phyloP scores from a whole-genome alignment of 2,113 vertebrate species.

The Felis chaus region DNA sequence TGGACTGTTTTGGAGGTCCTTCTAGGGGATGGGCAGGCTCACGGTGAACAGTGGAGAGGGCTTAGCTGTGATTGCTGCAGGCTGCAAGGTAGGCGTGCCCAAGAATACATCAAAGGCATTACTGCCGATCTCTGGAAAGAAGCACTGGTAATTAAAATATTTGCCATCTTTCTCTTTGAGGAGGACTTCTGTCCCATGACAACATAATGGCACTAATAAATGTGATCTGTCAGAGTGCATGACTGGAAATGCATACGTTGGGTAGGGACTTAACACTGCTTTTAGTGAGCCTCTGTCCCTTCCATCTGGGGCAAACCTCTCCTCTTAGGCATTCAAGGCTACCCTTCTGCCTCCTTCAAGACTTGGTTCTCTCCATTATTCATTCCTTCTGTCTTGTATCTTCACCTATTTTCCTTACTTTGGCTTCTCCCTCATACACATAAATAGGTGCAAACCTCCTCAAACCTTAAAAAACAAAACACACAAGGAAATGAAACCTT shows the following conservation, averaged over 20 bases:
- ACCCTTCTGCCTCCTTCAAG: not conserved
- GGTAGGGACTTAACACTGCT: not conserved
- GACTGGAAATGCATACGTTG: not conserved
- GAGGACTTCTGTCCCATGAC: slow-evolving; percentile 18
- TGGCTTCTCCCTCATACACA: not conserved
- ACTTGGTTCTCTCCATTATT: not conserved
- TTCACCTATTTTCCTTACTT: not conserved
- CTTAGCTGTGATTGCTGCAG: not conserved
- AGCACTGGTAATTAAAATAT: slow-evolving; percentile 6
- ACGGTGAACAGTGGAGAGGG: not conserved
- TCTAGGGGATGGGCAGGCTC: not conserved
- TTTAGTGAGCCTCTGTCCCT: not conserved
- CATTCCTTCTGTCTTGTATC: not conserved
- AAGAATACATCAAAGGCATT: not conserved
- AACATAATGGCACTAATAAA: not conserved
- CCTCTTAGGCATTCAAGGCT: not conserved
- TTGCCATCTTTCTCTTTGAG: slow-evolving; percentile 25
- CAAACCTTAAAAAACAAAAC: not conserved
- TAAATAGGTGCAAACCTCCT: not conserved
- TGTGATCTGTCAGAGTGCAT: not conserved
- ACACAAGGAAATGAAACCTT: not conserved
- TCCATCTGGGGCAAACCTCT: not conserved
- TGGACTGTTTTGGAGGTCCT: not conserved
- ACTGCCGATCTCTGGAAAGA: not conserved
- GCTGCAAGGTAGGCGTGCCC: not conserved